Percentiles rank a stretch among this genome's conserved stretches.
These are phyloP conservation scores for Cydia splendana DNA, from an alignment of 1,140 invertebrate genomes.

Conservation along the genomic window DNA sequence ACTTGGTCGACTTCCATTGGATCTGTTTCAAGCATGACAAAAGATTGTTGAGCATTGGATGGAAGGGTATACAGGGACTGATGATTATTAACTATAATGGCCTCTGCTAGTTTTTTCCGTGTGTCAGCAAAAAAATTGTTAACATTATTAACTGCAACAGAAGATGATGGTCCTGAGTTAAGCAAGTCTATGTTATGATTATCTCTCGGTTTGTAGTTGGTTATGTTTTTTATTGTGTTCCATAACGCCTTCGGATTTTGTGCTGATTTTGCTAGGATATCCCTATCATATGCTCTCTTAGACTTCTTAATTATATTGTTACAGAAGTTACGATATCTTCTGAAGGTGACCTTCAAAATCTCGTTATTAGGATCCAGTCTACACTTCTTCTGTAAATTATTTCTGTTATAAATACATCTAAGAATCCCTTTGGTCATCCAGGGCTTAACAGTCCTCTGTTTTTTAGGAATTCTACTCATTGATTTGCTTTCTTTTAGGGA, in stretches of 20 bases:
- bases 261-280: constrained; percentile 19
- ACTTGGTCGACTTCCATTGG: constrained; percentile 26
- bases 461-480: constrained; percentile 13
- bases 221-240: too few relatives aligned
- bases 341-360: constrained; percentile 33
- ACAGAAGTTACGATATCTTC: constrained; percentile 33
- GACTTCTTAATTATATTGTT: constrained; percentile 37
- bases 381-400: constrained; percentile 38
- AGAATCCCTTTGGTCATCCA: constrained; percentile 38
- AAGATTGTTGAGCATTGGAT: background rate
- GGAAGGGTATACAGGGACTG: background rate
- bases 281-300: constrained; percentile 36
- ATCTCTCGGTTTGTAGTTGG: constrained; percentile 34
- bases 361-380: constrained; percentile 34
- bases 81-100: background rate
- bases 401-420: constrained; percentile 34
- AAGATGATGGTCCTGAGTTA: background rate
- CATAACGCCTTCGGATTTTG: too few relatives aligned
- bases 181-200: background rate
- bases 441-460: constrained; percentile 36
- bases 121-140: constrained; percentile 15
- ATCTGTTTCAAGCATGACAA: constrained; percentile 35
- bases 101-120: constrained; percentile 14
- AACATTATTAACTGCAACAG: background rate
- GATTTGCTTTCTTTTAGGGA: background rate